A percentile compares a stretch with the other conserved stretches of the same genome.
phyloP scores from a whole-genome alignment of 1,140 invertebrate species.

The Tetramorium alpestre region DNA sequence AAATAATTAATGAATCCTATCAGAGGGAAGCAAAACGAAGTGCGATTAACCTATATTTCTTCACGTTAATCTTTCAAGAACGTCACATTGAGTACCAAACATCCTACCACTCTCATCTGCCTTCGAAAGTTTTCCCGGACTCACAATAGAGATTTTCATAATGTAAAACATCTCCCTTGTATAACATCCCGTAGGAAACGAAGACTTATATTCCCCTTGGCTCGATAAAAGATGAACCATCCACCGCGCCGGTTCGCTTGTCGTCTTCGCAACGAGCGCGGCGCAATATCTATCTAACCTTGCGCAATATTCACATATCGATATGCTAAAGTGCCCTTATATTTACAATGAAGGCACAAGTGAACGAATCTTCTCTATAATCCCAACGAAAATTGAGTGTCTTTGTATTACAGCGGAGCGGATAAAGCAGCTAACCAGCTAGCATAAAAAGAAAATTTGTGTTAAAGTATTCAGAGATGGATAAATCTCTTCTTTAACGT shows the following conservation, averaged over 20 bases:
- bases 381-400: neutral
- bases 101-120: neutral
- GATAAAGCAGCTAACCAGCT: neutral
- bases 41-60: conserved; percentile 19
- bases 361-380: neutral
- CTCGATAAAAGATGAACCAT: conserved; percentile 46
- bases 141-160: conserved; percentile 52
- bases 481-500: neutral
- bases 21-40: neutral
- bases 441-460: neutral
- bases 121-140: conserved; percentile 24
- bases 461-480: neutral
- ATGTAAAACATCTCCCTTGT: conserved; percentile 37
- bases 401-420: neutral
- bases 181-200: conserved; percentile 46
- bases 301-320: conserved; percentile 13
- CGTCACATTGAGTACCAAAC: conserved; percentile 22
- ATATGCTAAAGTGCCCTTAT: neutral
- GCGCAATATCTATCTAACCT: neutral
- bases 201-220: conserved; percentile 42
- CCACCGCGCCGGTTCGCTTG: neutral
- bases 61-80: conserved; percentile 27
- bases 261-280: neutral
- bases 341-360: neutral
- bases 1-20: neutral